Base-by-base conservation (phyloP, 2,888 invertebrate genomes). In the Creontiades dilutus region DNA sequence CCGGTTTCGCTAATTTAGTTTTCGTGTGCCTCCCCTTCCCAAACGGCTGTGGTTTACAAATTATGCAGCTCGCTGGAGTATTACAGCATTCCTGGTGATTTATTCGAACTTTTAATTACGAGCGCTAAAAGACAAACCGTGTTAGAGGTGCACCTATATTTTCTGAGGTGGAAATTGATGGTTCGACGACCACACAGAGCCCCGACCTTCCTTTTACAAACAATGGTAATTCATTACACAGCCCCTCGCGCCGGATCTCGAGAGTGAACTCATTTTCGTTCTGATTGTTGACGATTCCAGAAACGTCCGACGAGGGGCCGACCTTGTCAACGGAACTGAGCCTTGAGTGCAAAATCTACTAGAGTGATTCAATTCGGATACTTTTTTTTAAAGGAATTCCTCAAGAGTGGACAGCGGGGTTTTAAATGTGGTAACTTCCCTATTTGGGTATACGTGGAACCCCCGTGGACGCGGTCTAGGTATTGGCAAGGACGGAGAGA, bases 221-320 rank as follows among this genome's bases (percentile, higher is more conserved):
- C 68, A 68, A 68, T 68, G 23, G 68, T 27, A 23, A 68, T 68
- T 68, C 68, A 68, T 68, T 68, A 68, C 68, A 23, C 9, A 23
- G 68, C 9, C 19, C 23, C 68, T 68, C 68, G 68, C 27, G 68
- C 68, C 68, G n/a, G 19, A 19, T 9, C 19, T 61, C 19, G 23
- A 23, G 68, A 68, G 23, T 68, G 68, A 68, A 68, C 68, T 68
- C 7, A 68, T 68, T 68, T 68, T 68, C 23, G 68, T 23, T 68
- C 27, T 11, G 23, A 27, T 68, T 19, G 19, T 68, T 68, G 68
- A 23, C 5, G 23, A 68, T 68, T 68, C 68, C n/a, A 68, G 68
- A 68, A 68, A 68, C 68, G 23, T 68, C 23, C 19, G 68, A 9
- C 23, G 19, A 27, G 11, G 57, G 13, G 16, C 16, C 52, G 52